phyloP scores from a whole-genome alignment of 2,888 invertebrate species.

The Oligia fasciuncula region DNA sequence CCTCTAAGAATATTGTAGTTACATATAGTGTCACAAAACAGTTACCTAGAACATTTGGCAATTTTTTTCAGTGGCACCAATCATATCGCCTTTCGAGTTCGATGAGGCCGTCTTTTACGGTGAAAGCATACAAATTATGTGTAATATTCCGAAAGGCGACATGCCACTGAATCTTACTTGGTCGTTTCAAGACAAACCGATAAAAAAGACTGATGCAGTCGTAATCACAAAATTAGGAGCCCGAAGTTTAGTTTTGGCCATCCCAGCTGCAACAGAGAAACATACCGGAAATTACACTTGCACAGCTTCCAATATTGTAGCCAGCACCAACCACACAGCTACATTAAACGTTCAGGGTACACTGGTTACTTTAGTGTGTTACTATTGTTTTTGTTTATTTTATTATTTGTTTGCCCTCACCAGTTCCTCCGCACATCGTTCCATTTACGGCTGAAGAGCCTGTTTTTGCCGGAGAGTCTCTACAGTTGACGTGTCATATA shows the following conservation, averaged over 20 bases:
- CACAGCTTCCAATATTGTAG: constrained; percentile 92
- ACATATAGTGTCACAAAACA: constrained; percentile 26
- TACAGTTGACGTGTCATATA: constrained; percentile 91
- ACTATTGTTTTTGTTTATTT: constrained; percentile 71
- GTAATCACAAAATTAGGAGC: constrained; percentile 90
- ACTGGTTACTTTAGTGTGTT: constrained; percentile 72
- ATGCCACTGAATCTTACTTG: constrained; percentile 92
- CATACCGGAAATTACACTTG: constrained; percentile 95
- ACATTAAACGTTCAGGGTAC: constrained; percentile 92
- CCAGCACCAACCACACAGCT: constrained; percentile 91
- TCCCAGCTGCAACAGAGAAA: constrained; percentile 91
- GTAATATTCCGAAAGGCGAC: constrained; percentile 92
- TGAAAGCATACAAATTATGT: constrained; percentile 90
- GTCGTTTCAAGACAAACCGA: constrained; percentile 91
- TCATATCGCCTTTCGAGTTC: constrained; percentile 91
- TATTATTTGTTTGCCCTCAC: constrained; percentile 74
- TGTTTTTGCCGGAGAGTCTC: constrained; percentile 91
- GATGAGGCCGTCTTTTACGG: constrained; percentile 89
- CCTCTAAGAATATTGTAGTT: constrained; percentile 48
- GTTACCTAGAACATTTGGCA: constrained; percentile 51
- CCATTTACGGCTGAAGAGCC: constrained; percentile 91
- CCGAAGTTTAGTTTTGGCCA: constrained; percentile 91
- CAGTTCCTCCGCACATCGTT: constrained; percentile 91
- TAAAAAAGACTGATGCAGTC: constrained; percentile 83
- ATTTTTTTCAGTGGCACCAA: constrained; percentile 89